These are phyloP conservation scores for Phasianus colchicus DNA, from an alignment of 2,113 vertebrate species.

Conservation along the genomic window DNA sequence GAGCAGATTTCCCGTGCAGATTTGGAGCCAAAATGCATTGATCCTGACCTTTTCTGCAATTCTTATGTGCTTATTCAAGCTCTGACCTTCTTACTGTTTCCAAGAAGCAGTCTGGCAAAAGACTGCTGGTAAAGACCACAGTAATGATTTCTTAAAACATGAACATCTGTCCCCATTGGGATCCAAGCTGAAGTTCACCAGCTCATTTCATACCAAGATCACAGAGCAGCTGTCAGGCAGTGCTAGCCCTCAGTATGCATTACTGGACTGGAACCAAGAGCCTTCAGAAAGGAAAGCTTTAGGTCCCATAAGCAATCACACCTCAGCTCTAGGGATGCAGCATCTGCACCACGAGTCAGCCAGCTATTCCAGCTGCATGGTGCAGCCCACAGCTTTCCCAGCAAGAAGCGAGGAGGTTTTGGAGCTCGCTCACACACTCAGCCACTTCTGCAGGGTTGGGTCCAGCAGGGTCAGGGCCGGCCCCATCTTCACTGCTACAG, in stretches of 20 bases:
- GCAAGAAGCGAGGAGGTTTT: not conserved
- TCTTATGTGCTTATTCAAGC: not conserved
- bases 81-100: not conserved
- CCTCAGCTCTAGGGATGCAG: not conserved
- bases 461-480: not conserved
- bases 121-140: not conserved
- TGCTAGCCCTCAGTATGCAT: not conserved
- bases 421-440: not conserved
- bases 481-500: not conserved
- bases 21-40: not conserved
- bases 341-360: fast-evolving
- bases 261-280: not conserved
- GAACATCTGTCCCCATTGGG: slow-evolving; percentile 24
- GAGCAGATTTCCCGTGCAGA: not conserved
- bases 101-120: not conserved
- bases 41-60: not conserved
- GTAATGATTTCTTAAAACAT: not conserved
- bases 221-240: slow-evolving; percentile 31
- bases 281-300: not conserved
- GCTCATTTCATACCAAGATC: slow-evolving; percentile 5
- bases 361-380: not conserved
- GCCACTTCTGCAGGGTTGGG: not conserved
- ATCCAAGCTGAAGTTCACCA: slow-evolving; percentile 1
- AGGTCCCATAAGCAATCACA: not conserved
- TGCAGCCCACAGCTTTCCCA: slow-evolving; percentile 25